Base-by-base conservation (phyloP, 2,113 vertebrate genomes). In the Podarcis raffonei region DNA sequence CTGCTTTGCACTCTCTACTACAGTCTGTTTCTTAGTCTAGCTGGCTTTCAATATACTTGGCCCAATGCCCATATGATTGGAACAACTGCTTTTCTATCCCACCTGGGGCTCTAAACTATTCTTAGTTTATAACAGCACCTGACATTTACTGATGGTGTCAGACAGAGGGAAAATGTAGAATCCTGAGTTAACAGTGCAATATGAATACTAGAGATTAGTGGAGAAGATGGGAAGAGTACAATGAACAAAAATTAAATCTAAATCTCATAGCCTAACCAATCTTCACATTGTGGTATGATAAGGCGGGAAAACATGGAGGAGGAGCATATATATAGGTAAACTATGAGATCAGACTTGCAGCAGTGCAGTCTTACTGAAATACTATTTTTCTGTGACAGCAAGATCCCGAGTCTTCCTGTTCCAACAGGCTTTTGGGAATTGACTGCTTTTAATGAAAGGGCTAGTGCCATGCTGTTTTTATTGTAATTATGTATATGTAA, bases 51-150 rank as follows among this genome's bases (percentile, higher is more conserved):
- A 27, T 87, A 69, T 76, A 81, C 72, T 62, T 27, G 68, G 0
- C 2, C 0, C 66, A 37, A 59, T 65, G 9, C 57, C 5, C 39
- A 0, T 69, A 1, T 30, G 32, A 18, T 0, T 6, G 57, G 48
- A 86, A 23, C 35, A 82, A 11, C 23, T 68, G 30, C 39, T 27
- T 32, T 6, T 42, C 15, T 57, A 0, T 83, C 79, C 85, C 66
- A 79, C 23, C 78, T 86, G 68, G 53, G 35, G 65, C 89, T 6
- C 32, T 69, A 23, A 84, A 35, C 23, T 81, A 75, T 57, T 90
- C 42, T 86, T 86, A 37, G 48, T 78, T 83, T 88, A 84, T 87
- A 92, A 89, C 87, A 72, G 22, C 78, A 87, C 5, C 59, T 92
- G 86, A 78, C 30, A 66, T 89, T 85, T 90, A 87, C 78, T 48